These are phyloP conservation scores for Trematocara stigmaticum DNA, from an alignment of 2,113 vertebrate genomes.

Conservation along the genomic window DNA sequence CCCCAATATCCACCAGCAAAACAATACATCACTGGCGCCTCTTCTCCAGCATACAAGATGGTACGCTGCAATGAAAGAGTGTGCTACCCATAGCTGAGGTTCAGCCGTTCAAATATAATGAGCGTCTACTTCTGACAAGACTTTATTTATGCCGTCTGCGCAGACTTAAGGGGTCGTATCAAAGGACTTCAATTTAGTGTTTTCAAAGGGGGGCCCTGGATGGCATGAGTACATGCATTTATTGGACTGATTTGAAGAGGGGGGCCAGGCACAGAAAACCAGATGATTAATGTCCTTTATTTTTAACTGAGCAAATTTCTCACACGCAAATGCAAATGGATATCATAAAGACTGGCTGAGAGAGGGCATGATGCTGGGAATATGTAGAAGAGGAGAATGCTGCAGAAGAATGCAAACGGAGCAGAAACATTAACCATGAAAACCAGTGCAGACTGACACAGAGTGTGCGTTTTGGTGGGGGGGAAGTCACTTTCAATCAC, in stretches of 20 bases:
- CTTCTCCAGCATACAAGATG: background rate
- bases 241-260: conserved; percentile 44
- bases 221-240: conserved; percentile 33
- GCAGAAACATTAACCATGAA: background rate
- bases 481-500: background rate
- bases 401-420: background rate
- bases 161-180: conserved; percentile 25
- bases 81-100: conserved; percentile 9
- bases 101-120: conserved; percentile 58
- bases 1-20: conserved; percentile 1
- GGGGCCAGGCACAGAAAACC: conserved; percentile 29
- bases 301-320: conserved; percentile 55
- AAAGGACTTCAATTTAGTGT: conserved; percentile 63
- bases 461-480: background rate
- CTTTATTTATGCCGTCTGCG: conserved; percentile 56
- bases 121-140: conserved; percentile 51
- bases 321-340: conserved; percentile 11
- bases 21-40: conserved; percentile 20
- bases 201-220: conserved; percentile 46
- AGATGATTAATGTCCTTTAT: conserved; percentile 51
- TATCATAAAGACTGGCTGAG: background rate
- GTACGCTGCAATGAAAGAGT: background rate
- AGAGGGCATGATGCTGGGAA: background rate
- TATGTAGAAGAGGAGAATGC: background rate
- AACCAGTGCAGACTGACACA: conserved; percentile 17